phyloP scores from a whole-genome alignment of 2,113 vertebrate genomes.

The Platysternon megacephalum region DNA sequence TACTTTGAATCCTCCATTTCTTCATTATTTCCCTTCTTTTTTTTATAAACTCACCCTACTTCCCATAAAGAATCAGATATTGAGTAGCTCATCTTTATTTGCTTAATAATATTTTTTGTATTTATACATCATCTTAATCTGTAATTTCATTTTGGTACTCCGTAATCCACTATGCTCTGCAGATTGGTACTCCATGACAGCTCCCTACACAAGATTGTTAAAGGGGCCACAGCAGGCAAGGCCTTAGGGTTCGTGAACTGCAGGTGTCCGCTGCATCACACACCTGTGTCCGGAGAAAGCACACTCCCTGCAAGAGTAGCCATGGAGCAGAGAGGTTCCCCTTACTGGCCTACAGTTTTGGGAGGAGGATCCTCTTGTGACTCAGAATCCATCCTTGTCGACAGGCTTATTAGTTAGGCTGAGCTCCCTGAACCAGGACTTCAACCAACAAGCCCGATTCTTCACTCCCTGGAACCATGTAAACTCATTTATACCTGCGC shows the following conservation, averaged over 20 bases:
- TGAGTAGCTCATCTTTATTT: background rate
- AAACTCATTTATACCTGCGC: slow-evolving; percentile 49
- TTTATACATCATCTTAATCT: background rate
- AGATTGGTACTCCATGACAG: background rate
- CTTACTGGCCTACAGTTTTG: background rate
- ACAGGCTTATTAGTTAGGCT: background rate
- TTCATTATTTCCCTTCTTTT: background rate
- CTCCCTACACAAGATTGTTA: background rate
- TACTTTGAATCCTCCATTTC: background rate
- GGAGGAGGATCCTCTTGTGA: background rate
- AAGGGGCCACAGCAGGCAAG: background rate
- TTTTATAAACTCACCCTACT: background rate
- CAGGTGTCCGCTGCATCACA: background rate
- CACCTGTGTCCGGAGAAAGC: background rate
- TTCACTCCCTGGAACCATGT: slow-evolving; percentile 38
- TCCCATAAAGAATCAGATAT: background rate
- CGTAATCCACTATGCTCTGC: background rate
- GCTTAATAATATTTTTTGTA: background rate
- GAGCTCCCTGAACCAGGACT: background rate
- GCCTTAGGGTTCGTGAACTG: background rate
- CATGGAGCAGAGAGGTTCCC: background rate
- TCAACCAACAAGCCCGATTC: slow-evolving; percentile 28
- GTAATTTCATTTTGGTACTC: background rate
- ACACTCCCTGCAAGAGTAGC: background rate
- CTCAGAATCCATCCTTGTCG: too few relatives aligned